These are phyloP conservation scores for Nomada ferruginata DNA, from an alignment of 2,888 invertebrate genomes.

Conservation along the genomic window DNA sequence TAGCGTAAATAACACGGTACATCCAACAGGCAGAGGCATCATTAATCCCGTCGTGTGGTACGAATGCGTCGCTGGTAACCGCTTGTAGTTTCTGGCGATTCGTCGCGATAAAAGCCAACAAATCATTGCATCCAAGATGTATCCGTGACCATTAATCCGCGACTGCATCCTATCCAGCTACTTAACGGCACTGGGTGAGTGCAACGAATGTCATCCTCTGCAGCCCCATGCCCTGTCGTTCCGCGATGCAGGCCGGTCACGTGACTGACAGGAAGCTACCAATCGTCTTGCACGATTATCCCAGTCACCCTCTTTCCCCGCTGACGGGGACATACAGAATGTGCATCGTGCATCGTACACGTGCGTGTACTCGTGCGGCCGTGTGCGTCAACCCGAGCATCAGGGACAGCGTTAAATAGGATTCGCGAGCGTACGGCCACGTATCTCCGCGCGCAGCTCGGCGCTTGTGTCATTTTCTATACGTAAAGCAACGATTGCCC, in stretches of 20 bases:
- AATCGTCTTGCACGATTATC: constrained; percentile 84
- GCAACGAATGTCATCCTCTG: constrained; percentile 74
- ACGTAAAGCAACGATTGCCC: background rate
- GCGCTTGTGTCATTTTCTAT: background rate
- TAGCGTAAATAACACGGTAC: constrained; percentile 54
- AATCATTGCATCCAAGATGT: constrained; percentile 62
- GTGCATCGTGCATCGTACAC: constrained; percentile 54
- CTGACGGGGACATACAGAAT: constrained; percentile 9
- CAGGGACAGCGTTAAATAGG: constrained; percentile 83
- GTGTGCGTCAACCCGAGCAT: constrained; percentile 71
- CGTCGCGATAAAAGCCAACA: constrained; percentile 63
- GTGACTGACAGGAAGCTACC: constrained; percentile 83
- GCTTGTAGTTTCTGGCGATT: constrained; percentile 16
- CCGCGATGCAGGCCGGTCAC: constrained; percentile 79
- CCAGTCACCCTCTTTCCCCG: constrained; percentile 71
- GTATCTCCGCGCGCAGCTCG: constrained; percentile 27
- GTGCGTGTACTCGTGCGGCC: constrained; percentile 45
- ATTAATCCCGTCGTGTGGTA: constrained; percentile 35
- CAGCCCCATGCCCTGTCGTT: constrained; percentile 69
- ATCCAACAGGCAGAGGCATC: constrained; percentile 42
- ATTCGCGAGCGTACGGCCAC: constrained; percentile 70
- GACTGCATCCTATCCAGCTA: constrained; percentile 61
- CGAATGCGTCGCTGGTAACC: background rate
- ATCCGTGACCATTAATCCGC: constrained; percentile 64
- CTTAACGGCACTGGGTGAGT: constrained; percentile 70